phyloP scores from a whole-genome alignment of 1,140 invertebrate species.

The Drosophila pseudoananassae region DNA sequence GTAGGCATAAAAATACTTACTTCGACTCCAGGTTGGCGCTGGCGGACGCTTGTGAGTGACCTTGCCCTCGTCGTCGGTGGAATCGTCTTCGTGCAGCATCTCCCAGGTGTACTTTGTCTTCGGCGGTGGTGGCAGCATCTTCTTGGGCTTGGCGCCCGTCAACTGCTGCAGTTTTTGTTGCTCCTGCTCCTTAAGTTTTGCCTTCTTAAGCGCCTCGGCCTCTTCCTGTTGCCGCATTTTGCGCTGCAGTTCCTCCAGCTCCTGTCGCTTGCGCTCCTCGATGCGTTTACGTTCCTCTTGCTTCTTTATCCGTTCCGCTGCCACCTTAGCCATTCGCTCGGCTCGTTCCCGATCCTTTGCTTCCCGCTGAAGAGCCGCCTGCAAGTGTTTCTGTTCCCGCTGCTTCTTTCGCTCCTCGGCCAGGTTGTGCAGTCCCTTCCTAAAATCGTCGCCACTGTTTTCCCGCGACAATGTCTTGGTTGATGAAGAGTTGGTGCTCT shows the following conservation, averaged over 20 bases:
- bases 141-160: conserved; percentile 54
- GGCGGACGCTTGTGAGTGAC: conserved; percentile 84
- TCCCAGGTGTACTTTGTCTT: conserved; percentile 82
- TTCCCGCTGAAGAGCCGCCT: conserved; percentile 86
- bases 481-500: conserved; percentile 47
- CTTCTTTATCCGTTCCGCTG: conserved; percentile 85
- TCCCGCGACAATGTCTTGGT: conserved; percentile 69
- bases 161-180: conserved; percentile 65
- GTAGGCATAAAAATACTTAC: conserved; percentile 67
- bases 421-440: conserved; percentile 73
- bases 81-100: conserved; percentile 85
- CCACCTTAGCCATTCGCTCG: conserved; percentile 85
- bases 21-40: conserved; percentile 85
- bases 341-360: conserved; percentile 85
- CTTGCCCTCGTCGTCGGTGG: conserved; percentile 85
- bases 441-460: conserved; percentile 77
- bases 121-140: conserved; percentile 72
- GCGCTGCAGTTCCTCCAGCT: conserved; percentile 85
- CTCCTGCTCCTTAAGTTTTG: conserved; percentile 78
- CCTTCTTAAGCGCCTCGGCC: conserved; percentile 79
- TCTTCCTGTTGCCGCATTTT: conserved; percentile 84
- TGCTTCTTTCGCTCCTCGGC: conserved; percentile 86
- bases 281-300: conserved; percentile 84
- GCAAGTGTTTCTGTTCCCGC: conserved; percentile 86
- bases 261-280: conserved; percentile 84